These are phyloP conservation scores for Oreotrochilus melanogaster DNA, from an alignment of 2,113 vertebrate genomes.

Conservation along the genomic window DNA sequence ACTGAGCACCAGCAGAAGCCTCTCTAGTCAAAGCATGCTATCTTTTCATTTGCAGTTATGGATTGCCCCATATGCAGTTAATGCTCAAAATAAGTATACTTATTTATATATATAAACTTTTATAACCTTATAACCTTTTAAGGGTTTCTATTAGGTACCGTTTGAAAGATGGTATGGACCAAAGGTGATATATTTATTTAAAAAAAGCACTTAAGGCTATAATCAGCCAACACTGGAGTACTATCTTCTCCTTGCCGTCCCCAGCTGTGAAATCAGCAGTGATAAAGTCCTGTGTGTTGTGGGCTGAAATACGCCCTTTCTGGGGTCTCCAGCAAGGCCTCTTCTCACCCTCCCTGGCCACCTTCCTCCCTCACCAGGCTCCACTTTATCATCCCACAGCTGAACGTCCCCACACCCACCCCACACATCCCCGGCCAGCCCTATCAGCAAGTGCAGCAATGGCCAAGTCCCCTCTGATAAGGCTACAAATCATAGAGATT, in stretches of 20 bases:
- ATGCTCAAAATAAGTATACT: neutral
- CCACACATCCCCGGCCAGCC: rapidly evolving
- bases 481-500: conserved; percentile 17
- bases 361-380: neutral
- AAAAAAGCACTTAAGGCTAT: neutral
- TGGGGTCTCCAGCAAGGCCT: neutral
- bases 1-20: neutral
- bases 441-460: neutral
- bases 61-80: neutral
- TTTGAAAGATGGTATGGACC: neutral
- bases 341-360: neutral
- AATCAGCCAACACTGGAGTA: neutral
- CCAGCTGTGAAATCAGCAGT: rapidly evolving
- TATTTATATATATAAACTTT: neutral
- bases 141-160: neutral
- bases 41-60: neutral
- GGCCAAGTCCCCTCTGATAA: neutral
- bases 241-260: neutral
- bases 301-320: neutral
- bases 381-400: neutral
- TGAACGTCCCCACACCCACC: neutral
- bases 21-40: neutral
- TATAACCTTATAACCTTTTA: neutral
- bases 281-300: neutral
- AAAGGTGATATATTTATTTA: neutral